phyloP scores from a whole-genome alignment of 2,113 vertebrate species.

The cat (Felis catus) region DNA sequence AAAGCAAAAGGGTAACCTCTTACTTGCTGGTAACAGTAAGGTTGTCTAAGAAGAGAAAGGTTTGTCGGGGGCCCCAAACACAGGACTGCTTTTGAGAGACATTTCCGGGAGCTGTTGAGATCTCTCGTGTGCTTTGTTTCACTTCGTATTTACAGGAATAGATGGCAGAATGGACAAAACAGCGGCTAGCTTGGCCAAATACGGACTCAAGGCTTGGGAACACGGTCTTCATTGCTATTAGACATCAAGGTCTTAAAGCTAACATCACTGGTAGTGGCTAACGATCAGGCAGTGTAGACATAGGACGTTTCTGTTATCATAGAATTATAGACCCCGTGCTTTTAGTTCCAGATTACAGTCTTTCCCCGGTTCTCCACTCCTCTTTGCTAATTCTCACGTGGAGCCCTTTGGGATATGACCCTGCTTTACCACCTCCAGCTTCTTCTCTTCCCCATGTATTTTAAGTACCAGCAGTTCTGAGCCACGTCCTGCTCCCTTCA shows the following conservation, averaged over 20 bases:
- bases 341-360: not conserved
- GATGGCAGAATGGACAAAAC: not conserved
- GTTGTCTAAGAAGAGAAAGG: not conserved
- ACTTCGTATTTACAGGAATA: not conserved
- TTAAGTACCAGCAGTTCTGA: not conserved
- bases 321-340: not conserved
- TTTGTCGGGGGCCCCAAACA: not conserved
- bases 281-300: not conserved
- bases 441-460: not conserved
- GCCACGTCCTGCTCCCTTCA: not conserved
- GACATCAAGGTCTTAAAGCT: not conserved
- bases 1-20: not conserved
- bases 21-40: not conserved
- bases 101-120: not conserved
- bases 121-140: not conserved
- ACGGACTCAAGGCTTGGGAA: not conserved
- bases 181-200: not conserved
- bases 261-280: not conserved
- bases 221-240: not conserved
- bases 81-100: not conserved
- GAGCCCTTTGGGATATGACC: not conserved
- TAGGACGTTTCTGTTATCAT: not conserved
- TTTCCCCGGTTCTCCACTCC: not conserved
- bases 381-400: not conserved
- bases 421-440: too few species aligned